Conservation (phyloP, 2,888 invertebrate species). For the Epirrhoe alternata region DNA sequence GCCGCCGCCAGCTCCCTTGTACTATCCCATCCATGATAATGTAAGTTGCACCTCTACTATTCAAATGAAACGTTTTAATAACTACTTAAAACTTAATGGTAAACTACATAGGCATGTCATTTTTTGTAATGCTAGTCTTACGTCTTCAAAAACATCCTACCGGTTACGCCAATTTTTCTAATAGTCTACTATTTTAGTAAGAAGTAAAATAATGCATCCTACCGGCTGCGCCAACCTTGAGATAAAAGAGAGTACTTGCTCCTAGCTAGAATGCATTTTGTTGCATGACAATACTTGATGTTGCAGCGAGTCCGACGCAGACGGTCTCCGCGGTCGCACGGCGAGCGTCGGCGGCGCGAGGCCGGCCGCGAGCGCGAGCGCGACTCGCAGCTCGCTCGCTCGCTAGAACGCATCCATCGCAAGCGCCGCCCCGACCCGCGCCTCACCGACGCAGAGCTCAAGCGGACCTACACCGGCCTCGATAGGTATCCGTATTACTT, state of each 20-base stretch:
- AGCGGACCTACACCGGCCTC: conserved; percentile 86
- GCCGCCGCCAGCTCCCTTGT: conserved; percentile 65
- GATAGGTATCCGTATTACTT: conserved; percentile 71
- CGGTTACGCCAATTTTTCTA: conserved; percentile 17
- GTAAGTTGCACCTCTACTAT: conserved; percentile 51
- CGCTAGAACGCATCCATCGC: conserved; percentile 81
- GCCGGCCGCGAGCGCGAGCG: conserved; percentile 56
- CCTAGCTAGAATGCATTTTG: background rate
- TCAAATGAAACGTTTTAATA: background rate
- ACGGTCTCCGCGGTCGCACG: conserved; percentile 64
- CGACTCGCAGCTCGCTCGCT: conserved; percentile 77
- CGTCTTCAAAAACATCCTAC: conserved; percentile 1
- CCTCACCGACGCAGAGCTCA: conserved; percentile 82
- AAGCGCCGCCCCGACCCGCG: conserved; percentile 72
- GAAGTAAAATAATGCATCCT: background rate
- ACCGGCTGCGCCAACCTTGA: no score
- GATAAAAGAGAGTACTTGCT: no score
- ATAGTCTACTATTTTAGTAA: background rate
- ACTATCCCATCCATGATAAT: conserved; percentile 77
- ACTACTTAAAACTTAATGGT: background rate
- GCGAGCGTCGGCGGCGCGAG: conserved; percentile 69
- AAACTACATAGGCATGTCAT: no score
- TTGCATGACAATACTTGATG: background rate
- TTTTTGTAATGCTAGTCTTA: no score
- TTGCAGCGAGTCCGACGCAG: conserved; percentile 70